These are phyloP conservation scores for Sarcophilus harrisii DNA, from an alignment of 2,797 vertebrate genomes.

Conservation along the genomic window DNA sequence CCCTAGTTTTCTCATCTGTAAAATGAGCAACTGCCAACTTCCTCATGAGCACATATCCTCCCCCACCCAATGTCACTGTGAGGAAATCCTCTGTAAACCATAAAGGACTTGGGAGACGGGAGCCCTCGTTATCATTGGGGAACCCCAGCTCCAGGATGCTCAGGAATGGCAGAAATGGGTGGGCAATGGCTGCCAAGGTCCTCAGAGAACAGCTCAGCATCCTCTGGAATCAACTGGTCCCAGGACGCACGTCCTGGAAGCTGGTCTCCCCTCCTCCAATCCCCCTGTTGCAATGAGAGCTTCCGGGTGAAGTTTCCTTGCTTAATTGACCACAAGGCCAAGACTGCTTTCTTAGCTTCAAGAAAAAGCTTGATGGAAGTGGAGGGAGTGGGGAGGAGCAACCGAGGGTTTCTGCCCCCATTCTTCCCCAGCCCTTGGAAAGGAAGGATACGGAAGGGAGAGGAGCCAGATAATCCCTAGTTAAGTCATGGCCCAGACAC, in stretches of 20 bases:
- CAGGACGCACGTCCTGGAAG: not conserved
- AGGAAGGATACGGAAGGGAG: not conserved
- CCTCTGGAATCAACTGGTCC: not conserved
- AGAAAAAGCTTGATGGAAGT: not conserved
- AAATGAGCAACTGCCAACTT: not conserved
- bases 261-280: not conserved
- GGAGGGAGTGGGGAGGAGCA: not conserved
- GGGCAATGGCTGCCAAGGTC: not conserved
- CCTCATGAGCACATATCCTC: not conserved
- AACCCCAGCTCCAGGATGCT: not conserved
- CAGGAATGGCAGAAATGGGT: not conserved
- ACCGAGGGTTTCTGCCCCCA: not conserved
- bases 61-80: not conserved
- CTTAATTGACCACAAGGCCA: not conserved
- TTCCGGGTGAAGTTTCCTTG: not conserved
- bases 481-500: not conserved
- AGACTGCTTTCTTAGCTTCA: not conserved
- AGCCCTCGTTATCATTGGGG: not conserved
- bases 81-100: not conserved
- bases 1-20: not conserved
- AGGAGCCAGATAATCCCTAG: not conserved
- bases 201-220: not conserved
- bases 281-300: not conserved
- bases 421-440: not conserved
- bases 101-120: not conserved